Evolutionary conservation across 37 sponge, comb jelly and placozoan genomes (phyloP).

Genomic region (Petrosia ficiformis): DNA sequence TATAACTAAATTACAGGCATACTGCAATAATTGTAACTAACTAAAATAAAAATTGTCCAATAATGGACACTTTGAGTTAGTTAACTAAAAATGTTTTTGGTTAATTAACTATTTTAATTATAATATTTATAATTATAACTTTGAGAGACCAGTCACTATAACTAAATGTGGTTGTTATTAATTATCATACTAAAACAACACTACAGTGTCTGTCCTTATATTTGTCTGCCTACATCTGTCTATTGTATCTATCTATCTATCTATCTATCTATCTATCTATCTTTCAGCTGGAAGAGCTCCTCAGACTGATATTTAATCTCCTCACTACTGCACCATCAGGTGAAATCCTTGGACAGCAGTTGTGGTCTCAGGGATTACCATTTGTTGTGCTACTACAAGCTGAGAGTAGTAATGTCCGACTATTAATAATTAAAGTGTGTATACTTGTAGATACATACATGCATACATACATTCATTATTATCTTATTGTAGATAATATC

Average conservation of each 20-base stretch:
- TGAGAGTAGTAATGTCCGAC: conserved; percentile 49
- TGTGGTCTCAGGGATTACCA: conserved; percentile 39
- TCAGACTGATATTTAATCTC: conserved; percentile 17
- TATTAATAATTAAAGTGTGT: conserved; percentile 49
- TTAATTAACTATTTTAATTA: neutral
- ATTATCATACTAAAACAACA: too few species aligned
- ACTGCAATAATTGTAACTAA: too few species aligned
- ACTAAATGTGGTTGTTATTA: too few species aligned
- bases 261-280: too few species aligned
- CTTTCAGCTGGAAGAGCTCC: conserved; percentile 42
- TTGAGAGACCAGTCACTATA: too few species aligned
- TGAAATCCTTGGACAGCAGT: conserved; percentile 8
- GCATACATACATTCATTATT: neutral
- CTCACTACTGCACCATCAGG: conserved; percentile 11
- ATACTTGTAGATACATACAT: neutral
- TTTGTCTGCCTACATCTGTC: too few species aligned
- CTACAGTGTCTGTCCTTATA: too few species aligned
- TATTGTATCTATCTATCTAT: too few species aligned
- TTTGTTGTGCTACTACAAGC: conserved; percentile 45
- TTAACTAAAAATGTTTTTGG: too few species aligned
- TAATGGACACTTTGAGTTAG: too few species aligned
- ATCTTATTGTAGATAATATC: conserved; percentile 36
- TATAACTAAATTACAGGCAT: too few species aligned
- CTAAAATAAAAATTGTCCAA: too few species aligned
- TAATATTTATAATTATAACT: neutral